Evolutionary conservation across 2,797 vertebrate species (phyloP), one percentile per base, ranked within the genome.

Genomic region (Sylvia borin): DNA sequence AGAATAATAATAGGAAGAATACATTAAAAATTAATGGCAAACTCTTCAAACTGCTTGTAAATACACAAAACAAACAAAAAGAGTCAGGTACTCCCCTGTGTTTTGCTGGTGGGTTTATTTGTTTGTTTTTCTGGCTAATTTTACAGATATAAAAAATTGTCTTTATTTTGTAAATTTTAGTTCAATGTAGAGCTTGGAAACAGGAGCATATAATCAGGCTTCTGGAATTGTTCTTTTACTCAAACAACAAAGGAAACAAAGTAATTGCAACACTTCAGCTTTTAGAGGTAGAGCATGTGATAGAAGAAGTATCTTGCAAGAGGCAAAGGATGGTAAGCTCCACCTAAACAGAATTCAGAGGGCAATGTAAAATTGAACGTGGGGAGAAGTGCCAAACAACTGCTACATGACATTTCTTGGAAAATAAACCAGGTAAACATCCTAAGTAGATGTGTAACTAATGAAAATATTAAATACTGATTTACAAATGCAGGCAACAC

Each of bases 151-250:
- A 6, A 83, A 38, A 68, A 21, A 21, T 32, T 47, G 2, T 29
- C 16, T 62, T 40, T 51, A 12, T 62, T 87, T 77, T 71, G 4
- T 32, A 67, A 64, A 26, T 45, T 90, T 85, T 40, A 7, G 3
- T 15, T 16, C 31, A 50, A 9, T 26, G 4, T 25, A 70, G 21
- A 31, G 16, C 29, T 65, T 58, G 25, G 3, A 43, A 78, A n/a
- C 11, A 66, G 25, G 10, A 61, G 1, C 7, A 21, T 26, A 16
- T 1, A 9, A 50, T 38, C 7, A 54, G 13, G 5, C 0, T 53
- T 85, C 57, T 66, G 21, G 25, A 58, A 67, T 47, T 16, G 3
- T 34, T 81, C 5, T 72, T 82, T 87, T 32, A 57, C 20, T 85
- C 42, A 53, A 48, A 34, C 32, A 7, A 22, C 4, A 8, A 17